Conservation (phyloP, 2,797 vertebrate genomes). For the Trichosurus vulpecula region DNA sequence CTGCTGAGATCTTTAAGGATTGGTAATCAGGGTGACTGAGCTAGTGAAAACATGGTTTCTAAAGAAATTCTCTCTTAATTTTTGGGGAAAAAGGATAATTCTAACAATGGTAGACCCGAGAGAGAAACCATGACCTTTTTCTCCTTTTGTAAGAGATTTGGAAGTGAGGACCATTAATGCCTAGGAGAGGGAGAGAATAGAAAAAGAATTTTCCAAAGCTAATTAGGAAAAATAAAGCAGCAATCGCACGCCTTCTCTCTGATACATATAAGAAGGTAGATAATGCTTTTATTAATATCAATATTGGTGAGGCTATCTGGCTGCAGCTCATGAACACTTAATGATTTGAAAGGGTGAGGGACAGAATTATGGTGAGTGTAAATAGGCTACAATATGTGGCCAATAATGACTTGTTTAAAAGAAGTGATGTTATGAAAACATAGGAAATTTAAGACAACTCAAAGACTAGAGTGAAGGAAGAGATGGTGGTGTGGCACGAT, state of each 20-base stretch:
- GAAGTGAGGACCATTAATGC: neutral
- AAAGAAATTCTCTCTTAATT: neutral
- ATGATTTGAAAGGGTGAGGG: neutral
- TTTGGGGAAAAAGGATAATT: neutral
- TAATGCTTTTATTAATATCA: neutral
- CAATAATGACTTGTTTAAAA: neutral
- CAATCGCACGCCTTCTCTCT: neutral
- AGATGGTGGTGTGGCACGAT: neutral
- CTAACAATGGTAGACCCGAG: neutral
- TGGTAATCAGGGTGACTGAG: neutral
- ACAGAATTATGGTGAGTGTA: neutral
- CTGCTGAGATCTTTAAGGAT: neutral
- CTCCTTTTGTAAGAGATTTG: neutral
- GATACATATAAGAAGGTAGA: neutral
- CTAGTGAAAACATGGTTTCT: neutral
- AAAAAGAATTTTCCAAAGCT: neutral
- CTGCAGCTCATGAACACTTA: neutral
- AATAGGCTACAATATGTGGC: neutral
- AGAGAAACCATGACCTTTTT: neutral
- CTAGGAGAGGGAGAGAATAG: neutral
- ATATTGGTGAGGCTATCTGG: neutral
- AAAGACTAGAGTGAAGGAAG: neutral
- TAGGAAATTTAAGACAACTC: neutral
- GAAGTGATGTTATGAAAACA: neutral
- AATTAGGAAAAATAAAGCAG: neutral